Evolutionary conservation across 2,888 invertebrate species (phyloP).

Genomic region (Antheraea assamensis): DNA sequence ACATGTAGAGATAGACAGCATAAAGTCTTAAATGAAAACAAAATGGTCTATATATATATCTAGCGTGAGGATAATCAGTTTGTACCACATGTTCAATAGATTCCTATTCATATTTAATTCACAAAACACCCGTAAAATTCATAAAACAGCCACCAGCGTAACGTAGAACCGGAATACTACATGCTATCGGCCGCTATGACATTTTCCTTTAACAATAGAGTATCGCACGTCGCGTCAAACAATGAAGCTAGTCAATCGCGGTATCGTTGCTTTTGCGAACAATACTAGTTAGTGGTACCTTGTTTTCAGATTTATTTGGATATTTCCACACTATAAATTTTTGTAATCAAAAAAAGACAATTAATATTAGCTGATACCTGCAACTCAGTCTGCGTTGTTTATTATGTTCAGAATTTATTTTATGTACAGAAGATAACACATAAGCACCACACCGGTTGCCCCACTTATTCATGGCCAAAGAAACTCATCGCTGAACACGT

Average conservation of each 20-base stretch:
- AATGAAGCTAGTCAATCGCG: slow-evolving; percentile 62
- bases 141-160: not conserved
- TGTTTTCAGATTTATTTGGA: slow-evolving; percentile 18
- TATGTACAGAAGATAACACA: too few relatives aligned
- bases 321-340: not conserved
- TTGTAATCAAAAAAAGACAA: not conserved
- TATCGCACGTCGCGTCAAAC: slow-evolving; percentile 50
- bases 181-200: slow-evolving; percentile 41
- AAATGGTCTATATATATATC: too few relatives aligned
- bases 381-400: too few relatives aligned
- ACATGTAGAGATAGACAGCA: too few relatives aligned
- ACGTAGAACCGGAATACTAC: slow-evolving; percentile 16
- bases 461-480: too few relatives aligned
- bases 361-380: too few relatives aligned
- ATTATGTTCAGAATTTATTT: too few relatives aligned
- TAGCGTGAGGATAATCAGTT: too few relatives aligned
- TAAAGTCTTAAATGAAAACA: too few relatives aligned
- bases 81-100: too few relatives aligned
- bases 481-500: too few relatives aligned
- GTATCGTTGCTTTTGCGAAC: slow-evolving; percentile 57
- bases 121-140: not conserved
- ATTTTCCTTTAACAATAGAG: slow-evolving; percentile 54
- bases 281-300: slow-evolving; percentile 33
- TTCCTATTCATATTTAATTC: not conserved
- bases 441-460: too few relatives aligned